phyloP scores from a whole-genome alignment of 2,888 invertebrate species.

The Eupithecia inturbata region DNA sequence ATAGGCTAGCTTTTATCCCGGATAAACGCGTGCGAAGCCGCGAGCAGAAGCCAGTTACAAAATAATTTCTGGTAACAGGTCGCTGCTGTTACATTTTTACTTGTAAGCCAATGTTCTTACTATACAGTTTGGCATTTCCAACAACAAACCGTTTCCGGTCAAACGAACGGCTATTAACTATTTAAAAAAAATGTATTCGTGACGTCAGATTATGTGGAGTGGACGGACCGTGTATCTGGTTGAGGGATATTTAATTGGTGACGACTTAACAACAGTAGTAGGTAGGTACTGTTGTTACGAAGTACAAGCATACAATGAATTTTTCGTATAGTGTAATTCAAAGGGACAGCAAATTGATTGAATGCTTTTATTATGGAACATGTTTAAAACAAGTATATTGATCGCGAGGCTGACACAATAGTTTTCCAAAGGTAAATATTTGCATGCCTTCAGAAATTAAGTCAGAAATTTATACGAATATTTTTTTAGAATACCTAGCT shows the following conservation, averaged over 20 bases:
- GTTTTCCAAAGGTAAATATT: background rate
- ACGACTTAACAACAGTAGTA: background rate
- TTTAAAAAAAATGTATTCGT: no score
- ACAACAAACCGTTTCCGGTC: no score
- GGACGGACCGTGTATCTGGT: no score
- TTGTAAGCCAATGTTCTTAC: background rate
- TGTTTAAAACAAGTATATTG: background rate
- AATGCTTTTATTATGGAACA: background rate
- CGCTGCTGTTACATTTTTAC: background rate
- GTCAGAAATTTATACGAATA: accelerated
- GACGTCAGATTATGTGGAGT: no score
- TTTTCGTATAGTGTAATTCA: background rate
- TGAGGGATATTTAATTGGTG: background rate
- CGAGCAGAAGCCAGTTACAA: background rate
- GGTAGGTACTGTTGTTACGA: no score
- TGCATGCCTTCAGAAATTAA: background rate
- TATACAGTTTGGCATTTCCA: no score
- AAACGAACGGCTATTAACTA: no score
- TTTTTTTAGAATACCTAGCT: background rate
- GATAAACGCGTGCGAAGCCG: no score
- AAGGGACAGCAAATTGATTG: background rate
- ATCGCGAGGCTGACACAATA: background rate
- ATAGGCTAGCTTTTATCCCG: no score
- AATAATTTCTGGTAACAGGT: background rate
- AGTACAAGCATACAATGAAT: no score